Base-by-base conservation (phyloP, 2,113 vertebrate species). In the Oreochromis tanganicae region DNA sequence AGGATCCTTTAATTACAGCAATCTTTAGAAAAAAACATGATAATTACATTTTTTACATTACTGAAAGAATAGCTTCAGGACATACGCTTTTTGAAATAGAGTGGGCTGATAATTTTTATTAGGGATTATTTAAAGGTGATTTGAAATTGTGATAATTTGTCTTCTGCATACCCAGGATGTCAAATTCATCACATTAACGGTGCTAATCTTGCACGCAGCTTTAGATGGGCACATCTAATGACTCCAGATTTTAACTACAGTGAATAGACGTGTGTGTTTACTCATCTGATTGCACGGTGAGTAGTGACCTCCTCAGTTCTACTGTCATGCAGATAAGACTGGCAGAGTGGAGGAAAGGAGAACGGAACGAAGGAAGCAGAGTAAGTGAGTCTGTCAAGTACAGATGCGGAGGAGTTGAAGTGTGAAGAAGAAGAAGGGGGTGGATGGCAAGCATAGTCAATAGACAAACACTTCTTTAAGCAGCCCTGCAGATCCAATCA, bases 241-340 rank as follows among this genome's bases (percentile, higher is more conserved):
- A 63, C 79, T 85, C 91, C 91, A 82, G 90, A 95, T 94, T 93
- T 87, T 61, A 81, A 73, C 27, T 38, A 86, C 46, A 73, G 16
- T 66, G 73, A 87, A 81, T 83, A 85, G 89, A 93, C 81, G 32
- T 90, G 57, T 68, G 86, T 81, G 84, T 94, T 94, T 93, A 92
- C 88, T 84, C 48, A 84, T 89, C 54, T 87, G 89, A 95, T 92
- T 85, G 88, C 81, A 85, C 10, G 24, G 21, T n/a, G 52, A 85
- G 90, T 89, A 93, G 84, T 56, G 82, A 86, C 21, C 86, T 17
- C 88, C 84, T 83, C 89, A 50, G 83, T 87, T 91, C 75, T 63
- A 88, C 81, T 80, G 8, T 59, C 83, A 90, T 83, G 90, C 63
- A 94, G 91, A 93, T 89, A 93, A 93, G 66, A 93, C n/a, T 80